Evolutionary conservation across 2,888 invertebrate genomes (phyloP).

Genomic region (Tinea pellionella): DNA sequence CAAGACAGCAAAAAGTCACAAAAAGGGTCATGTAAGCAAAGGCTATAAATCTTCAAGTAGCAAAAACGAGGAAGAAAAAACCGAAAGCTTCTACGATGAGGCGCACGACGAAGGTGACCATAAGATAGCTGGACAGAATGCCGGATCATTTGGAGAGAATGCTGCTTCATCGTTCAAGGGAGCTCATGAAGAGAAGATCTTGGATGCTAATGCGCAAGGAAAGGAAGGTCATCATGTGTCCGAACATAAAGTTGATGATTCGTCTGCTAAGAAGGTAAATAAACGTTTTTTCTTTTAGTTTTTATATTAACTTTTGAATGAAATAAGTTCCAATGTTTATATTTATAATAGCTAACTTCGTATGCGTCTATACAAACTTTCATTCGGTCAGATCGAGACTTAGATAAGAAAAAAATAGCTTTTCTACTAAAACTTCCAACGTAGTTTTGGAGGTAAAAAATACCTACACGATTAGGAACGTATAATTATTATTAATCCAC

Average conservation of each 20-base stretch:
- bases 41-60: conserved; percentile 76
- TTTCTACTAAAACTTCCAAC: too few relatives aligned
- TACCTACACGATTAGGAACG: too few relatives aligned
- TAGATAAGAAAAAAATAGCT: too few relatives aligned
- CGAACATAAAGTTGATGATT: conserved; percentile 66
- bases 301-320: too few relatives aligned
- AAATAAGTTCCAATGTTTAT: too few relatives aligned
- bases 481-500: too few relatives aligned
- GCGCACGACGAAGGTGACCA: conserved; percentile 73
- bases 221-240: conserved; percentile 71
- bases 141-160: conserved; percentile 70
- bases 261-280: conserved; percentile 68
- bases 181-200: conserved; percentile 68
- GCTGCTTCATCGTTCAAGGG: conserved; percentile 70
- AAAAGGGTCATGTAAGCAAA: conserved; percentile 74
- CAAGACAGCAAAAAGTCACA: conserved; percentile 69
- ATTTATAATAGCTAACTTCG: too few relatives aligned
- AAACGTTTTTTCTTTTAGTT: not conserved
- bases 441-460: too few relatives aligned
- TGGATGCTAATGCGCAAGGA: conserved; percentile 67
- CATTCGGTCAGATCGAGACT: too few relatives aligned
- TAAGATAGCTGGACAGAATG: conserved; percentile 65
- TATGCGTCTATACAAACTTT: too few relatives aligned
- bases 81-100: conserved; percentile 74
- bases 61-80: conserved; percentile 74